phyloP scores from a whole-genome alignment of 1,140 invertebrate species.

The Drosophila subobscura region DNA sequence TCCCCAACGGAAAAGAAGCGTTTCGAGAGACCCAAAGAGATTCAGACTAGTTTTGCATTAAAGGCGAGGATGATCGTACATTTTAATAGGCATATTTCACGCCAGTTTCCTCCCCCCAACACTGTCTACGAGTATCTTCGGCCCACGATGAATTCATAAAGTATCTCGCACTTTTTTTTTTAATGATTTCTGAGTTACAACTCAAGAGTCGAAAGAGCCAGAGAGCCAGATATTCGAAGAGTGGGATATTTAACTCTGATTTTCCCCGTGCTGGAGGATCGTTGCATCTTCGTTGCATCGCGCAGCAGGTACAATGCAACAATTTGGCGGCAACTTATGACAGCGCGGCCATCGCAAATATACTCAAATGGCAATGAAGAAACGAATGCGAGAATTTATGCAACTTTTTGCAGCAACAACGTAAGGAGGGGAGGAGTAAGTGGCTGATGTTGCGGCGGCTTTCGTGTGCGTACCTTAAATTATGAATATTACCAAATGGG shows the following conservation, averaged over 20 bases:
- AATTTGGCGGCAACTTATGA: conserved; percentile 83
- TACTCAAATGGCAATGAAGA: conserved; percentile 55
- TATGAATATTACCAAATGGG: conserved; percentile 83
- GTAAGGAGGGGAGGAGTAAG: conserved; percentile 13
- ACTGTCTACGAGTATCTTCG: conserved; percentile 16
- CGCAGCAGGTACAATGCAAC: conserved; percentile 81
- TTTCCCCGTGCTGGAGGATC: conserved; percentile 3
- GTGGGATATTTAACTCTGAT: conserved; percentile 43
- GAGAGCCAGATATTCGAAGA: conserved; percentile 12
- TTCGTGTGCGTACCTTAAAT: conserved; percentile 71
- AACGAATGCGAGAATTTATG: conserved; percentile 77
- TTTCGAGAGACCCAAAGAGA: background rate
- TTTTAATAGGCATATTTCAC: conserved; percentile 73
- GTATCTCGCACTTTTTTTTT: conserved; percentile 76
- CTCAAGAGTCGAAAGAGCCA: background rate
- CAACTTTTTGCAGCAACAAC: conserved; percentile 51
- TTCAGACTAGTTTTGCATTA: conserved; percentile 61
- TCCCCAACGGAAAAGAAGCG: background rate
- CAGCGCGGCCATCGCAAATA: conserved; percentile 70
- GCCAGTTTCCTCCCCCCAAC: conserved; percentile 29
- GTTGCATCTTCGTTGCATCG: conserved; percentile 11
- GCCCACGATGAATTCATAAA: conserved; percentile 80
- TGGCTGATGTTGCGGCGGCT: conserved; percentile 53
- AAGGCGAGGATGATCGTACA: conserved; percentile 54
- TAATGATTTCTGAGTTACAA: conserved; percentile 81